A percentile compares a stretch with the other conserved stretches of the same genome.
Conservation (phyloP, 2,113 vertebrate species). For the Hydropotes inermis region DNA sequence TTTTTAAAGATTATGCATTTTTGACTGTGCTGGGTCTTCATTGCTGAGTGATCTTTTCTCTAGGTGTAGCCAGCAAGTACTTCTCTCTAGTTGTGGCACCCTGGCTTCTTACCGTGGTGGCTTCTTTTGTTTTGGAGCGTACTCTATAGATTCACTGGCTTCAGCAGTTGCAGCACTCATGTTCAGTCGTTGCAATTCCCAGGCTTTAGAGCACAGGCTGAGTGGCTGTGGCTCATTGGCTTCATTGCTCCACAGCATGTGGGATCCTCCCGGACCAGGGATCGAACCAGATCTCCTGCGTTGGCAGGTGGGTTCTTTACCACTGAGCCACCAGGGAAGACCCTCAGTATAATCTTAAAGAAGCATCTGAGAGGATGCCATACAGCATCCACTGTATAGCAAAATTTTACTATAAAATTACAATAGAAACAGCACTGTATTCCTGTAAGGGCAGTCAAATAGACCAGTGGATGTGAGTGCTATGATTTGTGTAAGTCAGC, state of each 20-base stretch:
- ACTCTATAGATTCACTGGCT: neutral
- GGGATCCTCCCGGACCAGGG: neutral
- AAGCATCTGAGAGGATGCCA: neutral
- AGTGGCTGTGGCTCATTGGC: neutral
- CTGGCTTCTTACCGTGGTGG: neutral
- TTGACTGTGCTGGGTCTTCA: neutral
- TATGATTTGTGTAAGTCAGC: neutral
- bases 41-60: neutral
- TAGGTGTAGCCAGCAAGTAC: neutral
- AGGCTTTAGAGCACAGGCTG: neutral
- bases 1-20: neutral
- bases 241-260: neutral
- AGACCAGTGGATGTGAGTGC: neutral
- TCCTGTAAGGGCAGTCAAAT: neutral
- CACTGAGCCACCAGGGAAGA: neutral
- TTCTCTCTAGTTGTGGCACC: neutral
- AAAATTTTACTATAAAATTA: neutral
- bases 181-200: neutral
- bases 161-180: neutral
- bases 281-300: fast-evolving
- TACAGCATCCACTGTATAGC: neutral
- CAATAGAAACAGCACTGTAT: neutral
- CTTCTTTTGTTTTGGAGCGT: neutral
- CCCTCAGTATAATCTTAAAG: neutral
- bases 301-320: neutral